Base-by-base conservation (phyloP, 2,888 invertebrate species). In the Eumerus sabulonum region DNA sequence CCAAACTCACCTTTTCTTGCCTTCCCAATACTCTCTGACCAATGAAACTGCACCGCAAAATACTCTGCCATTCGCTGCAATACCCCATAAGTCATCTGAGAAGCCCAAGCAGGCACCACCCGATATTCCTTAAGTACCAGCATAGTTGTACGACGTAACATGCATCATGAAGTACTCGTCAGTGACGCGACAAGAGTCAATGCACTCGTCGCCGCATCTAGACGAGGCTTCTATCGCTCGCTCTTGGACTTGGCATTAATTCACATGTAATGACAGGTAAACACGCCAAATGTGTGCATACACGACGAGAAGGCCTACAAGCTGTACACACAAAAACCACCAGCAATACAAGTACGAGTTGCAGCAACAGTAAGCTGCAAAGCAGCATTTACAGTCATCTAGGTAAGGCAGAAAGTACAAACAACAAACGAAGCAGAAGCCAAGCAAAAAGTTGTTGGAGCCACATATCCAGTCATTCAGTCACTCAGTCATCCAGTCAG, bases 171-270 rank as follows among this genome's bases (percentile, higher is more conserved):
- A 27, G 27, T 27, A 7, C 27, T 27, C 27, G 27, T 27, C 2
- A 27, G 40, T 40, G 53, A 50, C 57, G 77, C 73, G 57, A 68
- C 59, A 38, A 67, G 64, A 79, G 79, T 74, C 68, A 79, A 19
- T 79, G 74, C 79, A 79, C 74, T 79, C 64, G 38, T 50, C 74
- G 64, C 74, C 50, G 63, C 68, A 54, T 59, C 59, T 50, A 53
- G 68, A 27, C 11, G 11, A 36, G 42, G 59, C 77, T 74, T 62
- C 74, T 79, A 59, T 74, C 59, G 68, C 64, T n/a, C n/a, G 68
- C 59, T 70, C 79, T 70, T 74, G 79, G 79, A 74, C 74, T 79
- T 79, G 73, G 79, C 74, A 79, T 79, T 74, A 79, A 79, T 79
- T 79, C 79, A 74, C 68, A 56, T 74, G 70, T 79, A 79, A 79